Evolutionary conservation across 2,113 vertebrate genomes (phyloP), one percentile per base, ranked within the genome.

Genomic region (Deroptyus accipitrinus): DNA sequence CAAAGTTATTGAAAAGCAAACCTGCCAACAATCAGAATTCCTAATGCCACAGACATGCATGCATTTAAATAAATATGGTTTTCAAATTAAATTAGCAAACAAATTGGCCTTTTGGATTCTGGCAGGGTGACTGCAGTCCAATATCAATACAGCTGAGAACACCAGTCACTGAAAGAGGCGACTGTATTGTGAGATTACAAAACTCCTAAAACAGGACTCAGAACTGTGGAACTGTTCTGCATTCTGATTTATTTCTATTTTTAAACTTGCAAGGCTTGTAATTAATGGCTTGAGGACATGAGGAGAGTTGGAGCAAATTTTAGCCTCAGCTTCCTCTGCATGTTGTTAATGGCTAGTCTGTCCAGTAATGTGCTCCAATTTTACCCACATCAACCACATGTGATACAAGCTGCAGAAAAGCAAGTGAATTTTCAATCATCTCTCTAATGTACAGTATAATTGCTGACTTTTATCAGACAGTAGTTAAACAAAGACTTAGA

Each of bases 391-490:
- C 96, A 84, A 87, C 96, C 95, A 83, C 94, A 88, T 70, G 94
- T 77, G 92, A 96, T 88, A 95, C 84, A 55, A 96, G 90, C 96
- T 88, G 96, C 97, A 95, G 97, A 96, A 96, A 96, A 46, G 95
- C 94, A 64, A 96, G 93, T 93, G 96, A 96, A 95, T 97, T 97
- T 97, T 95, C 95, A 97, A 96, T 94, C 70, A 70, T 89, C 77
- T 46, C 92, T 97, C 94, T 96, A 95, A 97, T 93, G 92, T 95
- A 94, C 95, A 88, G 90, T 87, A 78, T 94, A 97, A 97, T 95
- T 95, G 90, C 95, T 90, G 97, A 97, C 95, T 97, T 97, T 93
- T 96, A 97, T 97, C 96, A 97, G 94, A 85, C 88, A 92, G 94
- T n/a, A 92, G 79, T 97, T 97, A 97, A 97, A 96, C 95, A 97